These are phyloP conservation scores for Margarornis squamiger DNA, from an alignment of 2,797 vertebrate genomes.

Conservation along the genomic window DNA sequence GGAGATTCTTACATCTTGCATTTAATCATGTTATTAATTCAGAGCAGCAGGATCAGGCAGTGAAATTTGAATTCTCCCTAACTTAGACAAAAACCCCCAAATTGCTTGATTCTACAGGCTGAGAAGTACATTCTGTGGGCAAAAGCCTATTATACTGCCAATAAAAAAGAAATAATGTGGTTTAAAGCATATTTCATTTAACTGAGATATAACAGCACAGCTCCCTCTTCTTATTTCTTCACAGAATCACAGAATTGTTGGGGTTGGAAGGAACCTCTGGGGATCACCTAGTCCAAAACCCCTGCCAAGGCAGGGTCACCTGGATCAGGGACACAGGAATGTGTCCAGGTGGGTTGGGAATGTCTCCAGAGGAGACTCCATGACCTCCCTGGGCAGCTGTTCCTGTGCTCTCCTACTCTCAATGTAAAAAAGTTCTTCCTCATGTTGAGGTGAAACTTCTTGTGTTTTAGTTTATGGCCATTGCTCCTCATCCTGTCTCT, in stretches of 20 bases:
- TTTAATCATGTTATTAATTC: background rate
- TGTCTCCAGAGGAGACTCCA: background rate
- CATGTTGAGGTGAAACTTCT: background rate
- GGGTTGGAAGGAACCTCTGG: background rate
- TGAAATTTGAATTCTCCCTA: background rate
- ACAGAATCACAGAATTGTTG: background rate
- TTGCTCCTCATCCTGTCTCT: background rate
- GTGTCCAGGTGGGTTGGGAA: background rate
- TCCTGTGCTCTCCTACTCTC: background rate
- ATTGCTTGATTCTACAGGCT: background rate
- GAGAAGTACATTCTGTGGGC: background rate
- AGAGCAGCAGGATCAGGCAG: background rate
- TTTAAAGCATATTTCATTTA: background rate
- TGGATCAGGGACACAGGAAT: background rate
- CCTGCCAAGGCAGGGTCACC: background rate
- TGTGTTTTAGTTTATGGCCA: background rate
- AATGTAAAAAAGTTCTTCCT: background rate
- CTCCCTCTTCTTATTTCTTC: background rate
- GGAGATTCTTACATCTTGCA: background rate
- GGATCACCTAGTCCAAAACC: rapidly evolving
- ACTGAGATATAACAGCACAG: background rate
- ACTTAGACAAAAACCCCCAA: rapidly evolving
- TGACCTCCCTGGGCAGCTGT: background rate
- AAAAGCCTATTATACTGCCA: background rate
- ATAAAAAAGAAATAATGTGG: background rate